A percentile compares a stretch with the other conserved stretches of the same genome.
Conservation (phyloP, 2,113 vertebrate species). For the Cyprinodon brontotheroides region DNA sequence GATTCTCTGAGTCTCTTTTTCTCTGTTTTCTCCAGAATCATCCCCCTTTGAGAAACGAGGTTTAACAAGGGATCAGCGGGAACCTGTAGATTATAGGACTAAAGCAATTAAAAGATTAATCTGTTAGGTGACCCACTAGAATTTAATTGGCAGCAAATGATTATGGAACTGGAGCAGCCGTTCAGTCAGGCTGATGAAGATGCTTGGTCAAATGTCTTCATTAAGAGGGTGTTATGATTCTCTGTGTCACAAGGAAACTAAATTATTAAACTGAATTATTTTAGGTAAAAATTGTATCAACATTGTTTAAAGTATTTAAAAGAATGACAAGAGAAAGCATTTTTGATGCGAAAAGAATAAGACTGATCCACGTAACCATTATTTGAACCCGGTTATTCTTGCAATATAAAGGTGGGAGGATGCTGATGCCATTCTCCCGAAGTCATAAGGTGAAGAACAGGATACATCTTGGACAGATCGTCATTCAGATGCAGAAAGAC, state of each 20-base stretch:
- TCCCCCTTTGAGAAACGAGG: conserved; percentile 25
- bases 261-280: neutral
- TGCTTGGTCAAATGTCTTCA: neutral
- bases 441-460: too few relatives aligned
- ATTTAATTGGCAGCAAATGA: conserved; percentile 1
- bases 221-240: neutral
- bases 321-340: too few relatives aligned
- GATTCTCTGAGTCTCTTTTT: conserved; percentile 59
- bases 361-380: too few relatives aligned
- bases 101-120: conserved; percentile 19
- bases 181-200: neutral
- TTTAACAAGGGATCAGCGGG: conserved; percentile 24
- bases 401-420: too few relatives aligned
- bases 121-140: neutral
- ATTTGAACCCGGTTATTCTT: too few relatives aligned
- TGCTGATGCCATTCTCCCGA: too few relatives aligned
- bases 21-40: conserved; percentile 52
- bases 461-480: too few relatives aligned
- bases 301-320: too few relatives aligned
- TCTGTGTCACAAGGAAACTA: neutral
- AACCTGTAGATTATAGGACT: neutral
- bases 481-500: too few relatives aligned
- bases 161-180: neutral
- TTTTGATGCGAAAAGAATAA: too few relatives aligned
- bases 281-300: neutral